Base-by-base conservation (phyloP, 2,797 vertebrate genomes). In the Anableps anableps region DNA sequence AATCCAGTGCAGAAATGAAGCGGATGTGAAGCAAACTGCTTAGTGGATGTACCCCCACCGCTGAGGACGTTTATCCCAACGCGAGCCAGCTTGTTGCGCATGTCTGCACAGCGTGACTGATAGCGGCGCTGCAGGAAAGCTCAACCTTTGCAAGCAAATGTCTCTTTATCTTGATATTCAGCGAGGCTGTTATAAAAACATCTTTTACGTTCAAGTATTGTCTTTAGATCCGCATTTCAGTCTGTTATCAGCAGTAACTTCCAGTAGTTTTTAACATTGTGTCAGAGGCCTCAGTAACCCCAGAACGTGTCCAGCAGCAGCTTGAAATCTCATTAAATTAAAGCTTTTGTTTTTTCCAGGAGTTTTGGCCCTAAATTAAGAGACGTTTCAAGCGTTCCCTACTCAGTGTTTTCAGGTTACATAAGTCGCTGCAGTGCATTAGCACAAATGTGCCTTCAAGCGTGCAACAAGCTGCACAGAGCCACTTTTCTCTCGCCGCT, bases 361-460 rank as follows among this genome's bases (percentile, higher is more conserved):
- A 6, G 36, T 5, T 43, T 70, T 17, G 16, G 23, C 23, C 13
- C 66, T 17, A n/a, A 43, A 43, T 16, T 14, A 23, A 10, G 64
- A 23, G 8, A 13, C 8, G 5, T 70, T 70, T 26, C 38, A 21
- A 41, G 34, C 0, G 38, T 43, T 70, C 43, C 2, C 13, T n/a
- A 6, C 26, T 43, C 38, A 53, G 19, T 2, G 17, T 84, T 78
- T 6, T 53, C 13, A n/a, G 41, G 81, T 95, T 94, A 93, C 82
- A 80, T 95, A 94, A 94, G 84, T 86, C 53, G 45, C 92, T 88
- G 93, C 93, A 93, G 85, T 68, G 45, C 84, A 81, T 93, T 92
- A 92, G 90, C 94, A 93, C 93, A 92, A 84, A 90, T 94, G 91
- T 87, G 86, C 82, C 13, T 48, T 91, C 48, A 90, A 91, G 93